Base-by-base conservation (phyloP, 2,888 invertebrate genomes). In the Ornithoptera alexandrae region DNA sequence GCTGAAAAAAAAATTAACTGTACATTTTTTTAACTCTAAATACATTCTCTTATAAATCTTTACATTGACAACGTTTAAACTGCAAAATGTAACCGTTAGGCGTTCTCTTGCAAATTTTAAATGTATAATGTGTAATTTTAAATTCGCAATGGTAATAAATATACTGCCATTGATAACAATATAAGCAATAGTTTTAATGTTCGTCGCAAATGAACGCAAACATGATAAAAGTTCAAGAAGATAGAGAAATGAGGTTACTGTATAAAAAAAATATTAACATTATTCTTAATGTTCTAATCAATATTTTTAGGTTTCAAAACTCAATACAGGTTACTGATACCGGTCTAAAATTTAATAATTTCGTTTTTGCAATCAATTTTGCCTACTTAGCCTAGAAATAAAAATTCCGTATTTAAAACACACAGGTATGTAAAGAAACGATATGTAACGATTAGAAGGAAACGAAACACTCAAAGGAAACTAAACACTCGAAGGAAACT, bases 201-300 rank as follows among this genome's bases (percentile, higher is more conserved):
- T 53, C 60, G 63, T 62, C 61, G 22, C 30, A 59, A 74, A 56
- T 7, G 20, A 75, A 77, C 75, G 77, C 79, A 86, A 85, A 85
- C 81, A 85, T 79, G 85, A 87, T 87, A 88, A 83, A 80, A 76
- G 81, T 84, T 82, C 82, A 81, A 78, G 68, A 72, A 69, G 72
- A 71, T 74, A 73, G 64, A 68, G 69, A 71, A 64, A 72, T 67
- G 72, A 74, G 74, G 72, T 53, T 53, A 53, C 53, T 7, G n/a
- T 6, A 53, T n/a, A n/a, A 53, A 6, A n/a, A 53, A n/a, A n/a
- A 53, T 53, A n/a, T 53, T 6, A 18, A 53, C n/a, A 53, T 18
- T n/a, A 53, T 53, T 6, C 53, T 18, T 18, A 53, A 53, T n/a
- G 5, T 7, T 53, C n/a, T 53, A n/a, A n/a, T 53, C n/a, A 12